Evolutionary conservation across 2,888 invertebrate species (phyloP), one percentile per base, ranked within the genome.

Genomic region (Molorchus minor): DNA sequence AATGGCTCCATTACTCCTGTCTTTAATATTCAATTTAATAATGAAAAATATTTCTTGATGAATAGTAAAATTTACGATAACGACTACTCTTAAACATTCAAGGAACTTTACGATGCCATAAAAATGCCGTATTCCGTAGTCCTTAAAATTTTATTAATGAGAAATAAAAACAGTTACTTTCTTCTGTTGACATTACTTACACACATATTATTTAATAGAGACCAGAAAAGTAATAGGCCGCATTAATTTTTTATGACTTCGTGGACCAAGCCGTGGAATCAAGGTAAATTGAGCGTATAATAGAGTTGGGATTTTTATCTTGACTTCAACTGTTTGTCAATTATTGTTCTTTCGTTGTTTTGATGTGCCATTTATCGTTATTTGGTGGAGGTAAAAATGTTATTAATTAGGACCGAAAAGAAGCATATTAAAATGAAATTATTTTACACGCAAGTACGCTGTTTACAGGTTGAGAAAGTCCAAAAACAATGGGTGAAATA

Each of bases 61-160:
- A 61, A 61, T 58, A 57, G 52, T 43, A 45, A 56, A 61, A 61
- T 61, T 61, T 56, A 61, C 53, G 51, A 55, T 56, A 56, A 61
- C 56, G 51, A 19, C 61, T 33, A 35, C 35, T 44, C 44, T 56
- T 61, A 61, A 61, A 53, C 56, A 56, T 61, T 46, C 49, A 49
- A 21, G 43, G 36, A 49, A 61, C 46, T 51, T 61, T 61, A 61
- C 33, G 49, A 44, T 40, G 40, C 40, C 41, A 29, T 61, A 61
- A 61, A 61, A 61, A 41, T 53, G 61, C 52, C 61, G 56, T 61
- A 56, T 61, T 61, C 56, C 52, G 43, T 51, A 59, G 59, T 59
- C 47, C 55, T 58, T 64, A 58, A 64, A 67, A 56, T 61, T 52
- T 67, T 65, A 62, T 61, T 59, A 62, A 54, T 55, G 61, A 59